Evolutionary conservation across 2,797 vertebrate genomes (phyloP).

Genomic region (Poeciliopsis turneri): DNA sequence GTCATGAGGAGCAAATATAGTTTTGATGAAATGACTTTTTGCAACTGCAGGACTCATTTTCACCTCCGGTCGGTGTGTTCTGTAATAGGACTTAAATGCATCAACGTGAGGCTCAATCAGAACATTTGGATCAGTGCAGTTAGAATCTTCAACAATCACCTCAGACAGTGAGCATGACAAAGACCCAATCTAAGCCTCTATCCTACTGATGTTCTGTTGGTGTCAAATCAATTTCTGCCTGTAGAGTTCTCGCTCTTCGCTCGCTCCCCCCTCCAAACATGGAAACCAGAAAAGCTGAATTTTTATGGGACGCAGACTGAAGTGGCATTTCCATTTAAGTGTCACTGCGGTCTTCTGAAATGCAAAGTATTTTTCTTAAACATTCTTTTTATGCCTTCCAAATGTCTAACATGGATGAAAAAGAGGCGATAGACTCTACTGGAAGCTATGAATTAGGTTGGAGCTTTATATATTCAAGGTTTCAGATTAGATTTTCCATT

Average conservation of each 20-base stretch:
- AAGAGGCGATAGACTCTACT: not conserved
- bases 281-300: constrained; percentile 48
- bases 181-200: constrained; percentile 47
- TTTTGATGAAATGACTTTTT: constrained; percentile 33
- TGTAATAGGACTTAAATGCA: not conserved
- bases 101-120: constrained; percentile 1
- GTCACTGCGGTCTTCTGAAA: constrained; percentile 32
- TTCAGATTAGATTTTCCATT: not conserved
- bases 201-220: constrained; percentile 60
- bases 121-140: constrained; percentile 16
- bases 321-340: constrained; percentile 32
- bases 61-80: not conserved
- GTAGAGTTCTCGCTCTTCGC: constrained; percentile 60
- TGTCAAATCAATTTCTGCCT: constrained; percentile 71
- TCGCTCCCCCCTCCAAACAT: constrained; percentile 32
- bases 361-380: constrained; percentile 7
- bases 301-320: constrained; percentile 41
- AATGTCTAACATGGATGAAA: constrained; percentile 20
- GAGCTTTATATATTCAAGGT: not conserved
- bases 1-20: constrained; percentile 39
- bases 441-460: not conserved
- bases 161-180: constrained; percentile 24
- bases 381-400: constrained; percentile 14
- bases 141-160: constrained; percentile 25
- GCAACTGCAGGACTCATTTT: not conserved